Evolutionary conservation across 2,113 vertebrate genomes (phyloP), one percentile per base, ranked within the genome.

Genomic region (Haemorhous mexicanus): DNA sequence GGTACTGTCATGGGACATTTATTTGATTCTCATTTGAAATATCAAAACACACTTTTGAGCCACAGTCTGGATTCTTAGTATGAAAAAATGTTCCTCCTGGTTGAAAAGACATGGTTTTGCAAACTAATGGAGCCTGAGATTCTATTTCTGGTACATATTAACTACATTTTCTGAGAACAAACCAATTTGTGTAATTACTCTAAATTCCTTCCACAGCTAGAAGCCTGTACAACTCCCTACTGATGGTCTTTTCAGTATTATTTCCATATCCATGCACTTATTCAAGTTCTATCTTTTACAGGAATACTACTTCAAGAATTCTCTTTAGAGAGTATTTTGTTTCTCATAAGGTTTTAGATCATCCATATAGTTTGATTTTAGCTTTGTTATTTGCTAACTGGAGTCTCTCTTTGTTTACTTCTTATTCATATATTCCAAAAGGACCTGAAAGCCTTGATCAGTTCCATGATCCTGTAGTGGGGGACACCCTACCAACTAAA

Each of bases 41-140:
- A 95, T 89, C 91, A 95, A 91, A 95, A 81, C 69, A 74, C 27
- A 52, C 15, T 93, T 94, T 93, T 68, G 35, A 92, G 39, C 35
- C 27, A 37, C 24, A 44, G 32, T 61, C 69, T 77, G 73, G 47
- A 75, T 89, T 84, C 62, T 75, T 84, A 78, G 30, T 55, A 22
- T 26, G 43, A 89, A 94, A 92, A 93, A 84, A 62, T 52, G 33
- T 74, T 92, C 33, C 20, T 75, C 8, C 80, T 94, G 43, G 39
- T 89, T 90, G 78, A 44, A 77, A 77, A 91, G 70, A 64, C 61
- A 49, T 44, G 32, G 16, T 77, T 92, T 90, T 90, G 27, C 61
- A 84, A 88, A 84, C 27, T 74, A 77, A 84, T 53, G 39, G 55
- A 94, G 63, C 72, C 59, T 77, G 47, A 74, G 69, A 83, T 90